A percentile compares a stretch with the other conserved stretches of the same genome.
Evolutionary conservation across 1,140 invertebrate genomes (phyloP).

Genomic region (Streblospio benedicti): DNA sequence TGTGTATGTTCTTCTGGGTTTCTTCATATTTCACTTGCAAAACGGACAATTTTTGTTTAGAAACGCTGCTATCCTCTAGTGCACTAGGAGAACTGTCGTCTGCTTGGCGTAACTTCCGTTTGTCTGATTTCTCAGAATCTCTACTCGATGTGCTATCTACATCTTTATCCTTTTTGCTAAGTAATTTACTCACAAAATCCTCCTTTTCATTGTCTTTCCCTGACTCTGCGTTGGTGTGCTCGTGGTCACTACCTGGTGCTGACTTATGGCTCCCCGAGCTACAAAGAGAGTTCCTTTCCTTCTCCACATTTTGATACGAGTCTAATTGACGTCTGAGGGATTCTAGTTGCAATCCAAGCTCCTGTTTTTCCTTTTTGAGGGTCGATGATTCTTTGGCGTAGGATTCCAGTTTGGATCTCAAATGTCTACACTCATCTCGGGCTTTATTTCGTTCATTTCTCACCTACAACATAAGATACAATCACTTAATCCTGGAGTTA

Average conservation of each 20-base stretch:
- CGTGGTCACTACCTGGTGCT: slow-evolving; percentile 2
- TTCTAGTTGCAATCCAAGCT: slow-evolving; percentile 70
- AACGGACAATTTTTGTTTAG: slow-evolving; percentile 58
- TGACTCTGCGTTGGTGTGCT: not conserved
- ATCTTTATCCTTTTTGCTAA: slow-evolving; percentile 3
- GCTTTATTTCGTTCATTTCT: slow-evolving; percentile 53
- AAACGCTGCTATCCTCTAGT: not conserved
- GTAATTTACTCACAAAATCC: slow-evolving; percentile 2
- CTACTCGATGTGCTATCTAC: slow-evolving; percentile 4
- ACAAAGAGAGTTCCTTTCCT: not conserved
- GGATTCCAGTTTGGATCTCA: slow-evolving; percentile 69
- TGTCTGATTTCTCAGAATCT: not conserved
- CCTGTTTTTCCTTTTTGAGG: slow-evolving; percentile 69
- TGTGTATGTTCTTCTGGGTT: slow-evolving; percentile 62
- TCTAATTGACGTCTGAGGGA: slow-evolving; percentile 72
- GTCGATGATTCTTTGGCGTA: slow-evolving; percentile 66
- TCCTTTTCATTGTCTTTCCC: not conserved
- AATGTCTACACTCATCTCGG: slow-evolving; percentile 71
- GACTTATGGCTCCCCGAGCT: slow-evolving; percentile 2
- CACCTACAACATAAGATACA: slow-evolving; percentile 52
- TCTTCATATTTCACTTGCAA: slow-evolving; percentile 65
- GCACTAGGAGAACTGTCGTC: not conserved
- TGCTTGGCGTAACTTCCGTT: not conserved
- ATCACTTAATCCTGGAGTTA: no score
- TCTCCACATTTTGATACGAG: no score